phyloP scores from a whole-genome alignment of 2,113 vertebrate species.

The Urocynchramus pylzowi region DNA sequence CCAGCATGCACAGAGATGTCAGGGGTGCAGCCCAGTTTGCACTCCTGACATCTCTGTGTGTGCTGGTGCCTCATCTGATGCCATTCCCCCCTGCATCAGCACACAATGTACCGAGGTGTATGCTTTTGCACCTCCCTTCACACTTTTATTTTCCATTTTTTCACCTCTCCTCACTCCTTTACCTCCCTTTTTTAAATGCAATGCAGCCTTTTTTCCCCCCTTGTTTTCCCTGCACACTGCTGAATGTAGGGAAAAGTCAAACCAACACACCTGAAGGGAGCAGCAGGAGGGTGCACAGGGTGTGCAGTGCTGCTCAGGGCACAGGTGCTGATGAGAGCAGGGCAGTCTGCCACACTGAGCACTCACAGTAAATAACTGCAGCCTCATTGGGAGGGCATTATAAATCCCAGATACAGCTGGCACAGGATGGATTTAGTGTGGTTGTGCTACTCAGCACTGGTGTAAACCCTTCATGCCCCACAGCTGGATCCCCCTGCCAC shows the following conservation, averaged over 20 bases:
- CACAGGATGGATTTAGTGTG: background rate
- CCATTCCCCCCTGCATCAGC: background rate
- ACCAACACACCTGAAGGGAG: background rate
- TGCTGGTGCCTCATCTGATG: background rate
- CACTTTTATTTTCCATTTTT: background rate
- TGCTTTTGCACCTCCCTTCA: background rate
- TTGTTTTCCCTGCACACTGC: background rate
- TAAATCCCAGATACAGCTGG: background rate
- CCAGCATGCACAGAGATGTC: background rate
- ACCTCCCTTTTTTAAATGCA: background rate
- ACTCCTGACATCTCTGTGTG: accelerated
- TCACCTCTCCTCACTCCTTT: background rate
- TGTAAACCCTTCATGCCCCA: accelerated
- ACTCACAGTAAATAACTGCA: background rate
- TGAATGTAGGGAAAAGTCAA: background rate
- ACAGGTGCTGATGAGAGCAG: background rate
- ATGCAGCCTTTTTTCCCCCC: background rate
- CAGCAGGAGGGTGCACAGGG: background rate
- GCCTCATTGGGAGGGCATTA: background rate
- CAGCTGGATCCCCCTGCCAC: background rate
- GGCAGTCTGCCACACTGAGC: accelerated
- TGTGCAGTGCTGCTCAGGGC: background rate
- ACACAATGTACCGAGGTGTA: accelerated
- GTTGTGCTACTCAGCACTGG: background rate
- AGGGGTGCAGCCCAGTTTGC: background rate